Percentiles rank a stretch among this genome's conserved stretches.
These are phyloP conservation scores for Paramuricea clavata DNA, from an alignment of 92 coral and sea anemone species.

Conservation along the genomic window DNA sequence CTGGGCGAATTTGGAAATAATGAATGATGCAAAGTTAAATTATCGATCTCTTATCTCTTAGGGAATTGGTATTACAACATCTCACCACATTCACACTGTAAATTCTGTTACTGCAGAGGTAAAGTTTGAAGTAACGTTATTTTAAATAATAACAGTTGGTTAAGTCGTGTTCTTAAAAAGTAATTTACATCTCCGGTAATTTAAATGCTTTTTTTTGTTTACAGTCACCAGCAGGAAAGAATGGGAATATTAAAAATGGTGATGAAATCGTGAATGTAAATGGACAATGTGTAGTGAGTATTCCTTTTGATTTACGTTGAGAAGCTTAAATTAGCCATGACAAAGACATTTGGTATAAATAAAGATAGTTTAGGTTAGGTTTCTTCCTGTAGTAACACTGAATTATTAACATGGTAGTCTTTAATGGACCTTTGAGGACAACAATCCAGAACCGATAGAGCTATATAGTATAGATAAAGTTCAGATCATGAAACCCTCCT, in stretches of 20 bases:
- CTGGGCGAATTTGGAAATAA: neutral
- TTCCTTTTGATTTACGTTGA: neutral
- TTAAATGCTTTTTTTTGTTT: neutral
- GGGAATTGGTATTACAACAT: constrained; percentile 48
- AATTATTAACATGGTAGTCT: too few species aligned
- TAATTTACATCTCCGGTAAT: neutral
- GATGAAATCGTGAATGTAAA: constrained; percentile 41
- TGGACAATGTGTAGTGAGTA: constrained; percentile 38
- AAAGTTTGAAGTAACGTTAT: neutral
- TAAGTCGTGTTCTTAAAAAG: too few species aligned
- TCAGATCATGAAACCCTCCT: neutral
- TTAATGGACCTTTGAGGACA: too few species aligned
- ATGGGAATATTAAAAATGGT: constrained; percentile 30
- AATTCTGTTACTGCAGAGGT: constrained; percentile 39
- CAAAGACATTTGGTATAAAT: too few species aligned
- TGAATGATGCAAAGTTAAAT: too few species aligned
- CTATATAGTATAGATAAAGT: too few species aligned
- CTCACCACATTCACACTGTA: constrained; percentile 33
- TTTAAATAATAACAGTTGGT: neutral
- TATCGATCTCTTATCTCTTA: neutral
- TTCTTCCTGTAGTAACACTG: too few species aligned
- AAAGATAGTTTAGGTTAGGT: too few species aligned
- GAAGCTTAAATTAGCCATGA: too few species aligned
- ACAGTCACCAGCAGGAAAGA: constrained; percentile 40
- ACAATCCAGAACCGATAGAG: too few species aligned